These are phyloP conservation scores for Acanthosoma haemorrhoidale DNA, from an alignment of 2,888 invertebrate genomes.

Conservation along the genomic window DNA sequence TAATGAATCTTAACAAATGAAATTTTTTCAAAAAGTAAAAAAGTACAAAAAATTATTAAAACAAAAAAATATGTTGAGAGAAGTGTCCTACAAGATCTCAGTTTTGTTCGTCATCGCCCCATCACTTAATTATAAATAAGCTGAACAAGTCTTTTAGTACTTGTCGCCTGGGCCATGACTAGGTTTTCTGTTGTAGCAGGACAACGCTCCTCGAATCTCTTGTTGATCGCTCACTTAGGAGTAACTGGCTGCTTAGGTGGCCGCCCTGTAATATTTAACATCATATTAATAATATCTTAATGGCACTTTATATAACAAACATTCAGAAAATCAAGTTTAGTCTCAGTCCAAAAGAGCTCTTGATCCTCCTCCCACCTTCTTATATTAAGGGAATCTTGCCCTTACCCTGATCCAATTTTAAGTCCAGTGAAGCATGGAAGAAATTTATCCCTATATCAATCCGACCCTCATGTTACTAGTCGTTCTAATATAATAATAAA, in stretches of 20 bases:
- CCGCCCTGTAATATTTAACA: slow-evolving; percentile 8
- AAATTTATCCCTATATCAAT: no score
- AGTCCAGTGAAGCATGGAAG: no score
- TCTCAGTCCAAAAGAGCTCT: no score
- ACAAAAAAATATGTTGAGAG: slow-evolving; percentile 3
- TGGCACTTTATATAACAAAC: background rate
- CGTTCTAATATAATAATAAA: no score
- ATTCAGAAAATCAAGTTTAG: no score
- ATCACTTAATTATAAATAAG: background rate
- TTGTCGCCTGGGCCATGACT: background rate
- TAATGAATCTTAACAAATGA: background rate
- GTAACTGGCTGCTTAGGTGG: background rate
- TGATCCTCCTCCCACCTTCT: no score
- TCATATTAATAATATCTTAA: slow-evolving; percentile 5
- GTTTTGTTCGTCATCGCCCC: background rate
- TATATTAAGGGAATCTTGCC: no score
- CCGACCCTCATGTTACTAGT: no score
- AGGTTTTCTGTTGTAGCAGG: background rate
- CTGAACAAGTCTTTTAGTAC: background rate
- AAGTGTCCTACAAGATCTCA: background rate
- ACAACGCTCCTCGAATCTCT: background rate
- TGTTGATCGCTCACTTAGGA: background rate
- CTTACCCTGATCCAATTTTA: no score
- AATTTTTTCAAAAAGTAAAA: background rate
- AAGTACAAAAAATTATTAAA: background rate